These are phyloP conservation scores for Dicyrtoma fusca DNA, from an alignment of 2,888 invertebrate species.

Conservation along the genomic window DNA sequence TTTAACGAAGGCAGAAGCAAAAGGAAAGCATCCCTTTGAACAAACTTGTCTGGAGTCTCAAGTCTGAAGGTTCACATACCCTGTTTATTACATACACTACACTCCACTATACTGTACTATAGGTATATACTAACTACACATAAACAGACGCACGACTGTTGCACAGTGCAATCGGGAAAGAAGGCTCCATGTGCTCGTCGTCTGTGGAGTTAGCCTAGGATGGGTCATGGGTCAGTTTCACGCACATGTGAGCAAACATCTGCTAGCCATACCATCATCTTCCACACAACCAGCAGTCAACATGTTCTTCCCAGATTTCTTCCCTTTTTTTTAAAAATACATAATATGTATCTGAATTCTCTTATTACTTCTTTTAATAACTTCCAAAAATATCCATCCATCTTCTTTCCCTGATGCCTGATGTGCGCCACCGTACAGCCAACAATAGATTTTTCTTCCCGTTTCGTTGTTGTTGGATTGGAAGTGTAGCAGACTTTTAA, in stretches of 20 bases:
- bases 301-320: constrained; percentile 7
- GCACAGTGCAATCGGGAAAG: neutral
- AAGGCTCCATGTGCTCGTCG: constrained; percentile 12
- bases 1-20: too few species aligned
- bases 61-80: too few species aligned
- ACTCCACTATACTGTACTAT: too few species aligned
- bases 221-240: constrained; percentile 36
- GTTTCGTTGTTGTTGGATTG: too few species aligned
- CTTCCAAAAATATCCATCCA: constrained; percentile 28
- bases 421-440: too few species aligned
- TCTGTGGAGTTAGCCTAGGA: constrained; percentile 9
- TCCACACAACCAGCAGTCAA: neutral
- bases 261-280: constrained; percentile 19
- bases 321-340: neutral
- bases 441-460: too few species aligned
- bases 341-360: neutral
- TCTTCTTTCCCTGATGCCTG: constrained; percentile 26
- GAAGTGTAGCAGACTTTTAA: too few species aligned
- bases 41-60: too few species aligned
- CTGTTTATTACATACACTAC: too few species aligned
- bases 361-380: constrained; percentile 16
- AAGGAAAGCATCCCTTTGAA: too few species aligned
- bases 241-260: constrained; percentile 34
- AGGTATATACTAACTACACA: too few species aligned
- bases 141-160: too few species aligned